Evolutionary conservation across 1,140 invertebrate genomes (phyloP).

Genomic region (Trichonephila clavata): DNA sequence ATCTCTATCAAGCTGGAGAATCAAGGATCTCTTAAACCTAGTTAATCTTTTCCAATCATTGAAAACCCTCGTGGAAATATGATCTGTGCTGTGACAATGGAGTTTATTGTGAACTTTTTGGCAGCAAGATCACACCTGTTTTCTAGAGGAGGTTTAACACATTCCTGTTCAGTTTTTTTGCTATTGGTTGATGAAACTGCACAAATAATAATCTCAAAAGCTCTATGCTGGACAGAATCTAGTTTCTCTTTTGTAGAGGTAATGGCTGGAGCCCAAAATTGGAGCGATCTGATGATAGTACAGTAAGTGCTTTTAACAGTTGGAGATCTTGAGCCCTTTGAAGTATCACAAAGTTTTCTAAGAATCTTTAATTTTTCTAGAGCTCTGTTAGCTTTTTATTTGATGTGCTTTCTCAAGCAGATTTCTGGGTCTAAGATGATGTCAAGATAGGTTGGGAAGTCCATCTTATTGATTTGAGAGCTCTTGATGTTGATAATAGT

Average conservation of each 20-base stretch:
- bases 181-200: neutral
- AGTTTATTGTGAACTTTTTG: no score
- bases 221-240: neutral
- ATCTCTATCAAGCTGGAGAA: no score
- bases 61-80: no score
- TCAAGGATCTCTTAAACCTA: no score
- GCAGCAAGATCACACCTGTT: no score
- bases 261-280: neutral
- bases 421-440: neutral
- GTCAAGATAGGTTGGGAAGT: neutral
- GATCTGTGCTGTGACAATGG: no score
- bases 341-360: neutral
- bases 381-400: no score
- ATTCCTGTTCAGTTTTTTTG: neutral
- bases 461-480: neutral
- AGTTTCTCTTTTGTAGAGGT: neutral
- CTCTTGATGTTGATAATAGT: neutral
- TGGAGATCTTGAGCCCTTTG: neutral
- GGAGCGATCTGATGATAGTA: neutral
- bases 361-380: neutral
- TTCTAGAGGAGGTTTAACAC: no score
- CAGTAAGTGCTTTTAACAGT: neutral
- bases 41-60: no score
- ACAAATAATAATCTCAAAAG: neutral
- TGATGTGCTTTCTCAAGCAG: neutral